Conservation (phyloP, 2,888 invertebrate genomes). For the Zelleria hepariella region DNA sequence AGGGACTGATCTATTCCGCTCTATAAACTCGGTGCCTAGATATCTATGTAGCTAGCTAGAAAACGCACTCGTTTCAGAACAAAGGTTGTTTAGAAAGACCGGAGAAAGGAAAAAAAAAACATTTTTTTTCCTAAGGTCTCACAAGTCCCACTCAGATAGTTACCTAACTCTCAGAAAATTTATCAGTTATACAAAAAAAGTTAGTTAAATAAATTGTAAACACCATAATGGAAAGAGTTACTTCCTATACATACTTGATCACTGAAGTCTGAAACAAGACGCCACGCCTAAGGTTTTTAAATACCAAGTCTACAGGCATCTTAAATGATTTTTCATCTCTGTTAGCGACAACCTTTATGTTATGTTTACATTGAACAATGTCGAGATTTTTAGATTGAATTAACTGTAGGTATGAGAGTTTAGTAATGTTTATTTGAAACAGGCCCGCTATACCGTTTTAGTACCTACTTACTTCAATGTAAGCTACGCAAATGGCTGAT, state of each 20-base stretch:
- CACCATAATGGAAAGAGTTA: too few species aligned
- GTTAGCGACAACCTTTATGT: slow-evolving; percentile 66
- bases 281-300: too few species aligned
- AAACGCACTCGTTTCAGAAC: too few species aligned
- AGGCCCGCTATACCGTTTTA: slow-evolving; percentile 50
- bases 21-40: not conserved
- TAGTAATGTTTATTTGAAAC: slow-evolving; percentile 8
- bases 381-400: not conserved
- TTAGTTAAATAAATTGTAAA: not conserved
- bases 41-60: too few species aligned
- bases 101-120: too few species aligned
- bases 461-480: not conserved
- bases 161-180: too few species aligned
- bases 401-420: not conserved
- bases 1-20: not conserved
- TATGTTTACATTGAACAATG: slow-evolving; percentile 45
- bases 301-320: not conserved
- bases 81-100: too few species aligned
- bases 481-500: too few species aligned
- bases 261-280: too few species aligned
- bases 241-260: too few species aligned
- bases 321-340: slow-evolving; percentile 18
- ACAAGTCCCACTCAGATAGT: too few species aligned
- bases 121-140: too few species aligned
- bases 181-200: not conserved